These are phyloP conservation scores for Bufo bufo DNA, from an alignment of 2,113 vertebrate genomes.

Conservation along the genomic window DNA sequence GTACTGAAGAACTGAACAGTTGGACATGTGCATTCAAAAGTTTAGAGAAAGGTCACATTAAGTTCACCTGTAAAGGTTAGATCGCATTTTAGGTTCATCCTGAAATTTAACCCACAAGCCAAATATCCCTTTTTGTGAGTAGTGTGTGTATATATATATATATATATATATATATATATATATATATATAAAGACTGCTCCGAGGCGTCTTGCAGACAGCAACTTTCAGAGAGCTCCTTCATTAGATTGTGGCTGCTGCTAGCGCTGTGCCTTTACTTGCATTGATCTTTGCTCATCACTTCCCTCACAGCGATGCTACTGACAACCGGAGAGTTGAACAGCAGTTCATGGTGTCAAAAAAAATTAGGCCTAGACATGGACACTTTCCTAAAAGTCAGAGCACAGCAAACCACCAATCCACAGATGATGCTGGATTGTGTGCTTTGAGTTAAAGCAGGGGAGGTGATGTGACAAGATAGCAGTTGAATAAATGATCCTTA, in stretches of 20 bases:
- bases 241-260: neutral
- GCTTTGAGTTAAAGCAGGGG: too few species aligned
- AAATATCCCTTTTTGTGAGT: too few species aligned
- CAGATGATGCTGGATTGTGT: neutral
- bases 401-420: neutral
- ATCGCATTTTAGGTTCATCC: too few species aligned
- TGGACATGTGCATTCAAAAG: too few species aligned
- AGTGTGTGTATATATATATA: neutral
- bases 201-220: neutral
- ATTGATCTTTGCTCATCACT: conserved; percentile 45
- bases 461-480: neutral
- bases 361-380: conserved; percentile 15
- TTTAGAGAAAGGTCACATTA: too few species aligned
- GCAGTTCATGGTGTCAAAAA: conserved; percentile 41
- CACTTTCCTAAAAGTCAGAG: neutral
- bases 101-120: too few species aligned
- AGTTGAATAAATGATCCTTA: neutral
- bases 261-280: neutral
- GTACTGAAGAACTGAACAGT: too few species aligned
- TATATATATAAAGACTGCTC: neutral
- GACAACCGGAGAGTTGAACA: conserved; percentile 49
- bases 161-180: too few species aligned
- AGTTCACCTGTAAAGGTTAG: too few species aligned
- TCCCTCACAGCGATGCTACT: neutral
- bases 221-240: neutral